These are phyloP conservation scores for Otis tarda DNA, from an alignment of 2,113 vertebrate species.

Conservation along the genomic window DNA sequence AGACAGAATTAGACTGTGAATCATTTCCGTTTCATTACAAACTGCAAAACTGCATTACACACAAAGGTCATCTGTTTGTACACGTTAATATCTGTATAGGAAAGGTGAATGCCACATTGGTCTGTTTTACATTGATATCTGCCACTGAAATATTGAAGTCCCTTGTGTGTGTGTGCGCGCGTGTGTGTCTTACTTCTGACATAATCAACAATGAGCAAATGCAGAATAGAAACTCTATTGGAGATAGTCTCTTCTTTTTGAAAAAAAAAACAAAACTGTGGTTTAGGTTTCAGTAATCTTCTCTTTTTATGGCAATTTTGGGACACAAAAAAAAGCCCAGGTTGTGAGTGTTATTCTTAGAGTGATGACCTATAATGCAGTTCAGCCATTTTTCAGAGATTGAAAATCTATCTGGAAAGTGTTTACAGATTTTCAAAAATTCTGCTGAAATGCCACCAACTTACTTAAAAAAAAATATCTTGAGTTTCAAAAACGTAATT, in stretches of 20 bases:
- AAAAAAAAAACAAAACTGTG: accelerated
- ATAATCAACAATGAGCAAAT: neutral
- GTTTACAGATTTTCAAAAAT: neutral
- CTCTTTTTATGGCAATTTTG: neutral
- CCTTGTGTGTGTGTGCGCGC: no score
- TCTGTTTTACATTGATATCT: neutral
- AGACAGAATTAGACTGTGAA: neutral
- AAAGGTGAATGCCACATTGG: neutral
- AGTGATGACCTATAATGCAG: neutral
- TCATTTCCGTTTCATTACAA: neutral
- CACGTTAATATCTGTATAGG: neutral
- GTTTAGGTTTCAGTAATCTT: neutral
- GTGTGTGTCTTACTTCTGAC: neutral
- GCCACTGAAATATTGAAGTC: neutral
- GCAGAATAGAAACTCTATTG: neutral
- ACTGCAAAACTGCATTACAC: neutral
- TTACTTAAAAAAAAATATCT: neutral
- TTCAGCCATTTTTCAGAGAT: neutral
- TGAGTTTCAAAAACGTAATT: neutral
- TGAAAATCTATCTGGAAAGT: neutral
- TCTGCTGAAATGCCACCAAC: neutral
- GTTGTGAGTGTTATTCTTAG: neutral
- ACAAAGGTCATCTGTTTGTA: neutral
- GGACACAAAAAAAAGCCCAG: neutral
- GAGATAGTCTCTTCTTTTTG: neutral